Percentiles rank a stretch among this genome's conserved stretches.
Evolutionary conservation across 2,113 vertebrate species (phyloP).

Genomic region (Eulemur macaco): DNA sequence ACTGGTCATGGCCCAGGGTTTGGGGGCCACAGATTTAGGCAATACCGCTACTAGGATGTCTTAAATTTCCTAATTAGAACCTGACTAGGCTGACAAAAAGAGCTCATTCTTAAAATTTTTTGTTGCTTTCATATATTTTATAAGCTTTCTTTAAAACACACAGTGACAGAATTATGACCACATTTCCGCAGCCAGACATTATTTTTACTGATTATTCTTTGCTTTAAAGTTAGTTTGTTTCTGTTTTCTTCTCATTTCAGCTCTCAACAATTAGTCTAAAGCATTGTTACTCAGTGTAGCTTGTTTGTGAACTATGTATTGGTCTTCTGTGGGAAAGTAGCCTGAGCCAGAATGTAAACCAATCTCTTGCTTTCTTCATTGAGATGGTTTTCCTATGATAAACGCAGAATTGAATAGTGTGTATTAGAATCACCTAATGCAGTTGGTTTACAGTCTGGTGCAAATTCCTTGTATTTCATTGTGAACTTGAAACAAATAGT

Average conservation of each 20-base stretch:
- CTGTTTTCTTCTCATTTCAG: background rate
- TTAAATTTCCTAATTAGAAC: constrained; percentile 41
- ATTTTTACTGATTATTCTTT: constrained; percentile 52
- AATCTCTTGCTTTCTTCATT: background rate
- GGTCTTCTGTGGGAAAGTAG: constrained; percentile 15
- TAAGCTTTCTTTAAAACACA: constrained; percentile 23
- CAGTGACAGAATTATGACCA: background rate
- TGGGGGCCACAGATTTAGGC: background rate
- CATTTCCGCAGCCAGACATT: constrained; percentile 29
- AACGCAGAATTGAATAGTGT: background rate
- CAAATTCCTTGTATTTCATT: background rate
- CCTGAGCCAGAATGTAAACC: background rate
- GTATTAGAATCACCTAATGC: background rate
- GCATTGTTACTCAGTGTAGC: background rate
- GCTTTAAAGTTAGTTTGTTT: background rate
- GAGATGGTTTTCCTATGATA: background rate
- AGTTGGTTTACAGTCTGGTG: background rate
- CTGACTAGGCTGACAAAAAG: background rate
- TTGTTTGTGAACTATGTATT: background rate
- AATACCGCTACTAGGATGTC: background rate
- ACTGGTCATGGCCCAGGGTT: no score
- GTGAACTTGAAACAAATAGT: background rate
- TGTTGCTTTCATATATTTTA: constrained; percentile 19
- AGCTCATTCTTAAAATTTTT: background rate
- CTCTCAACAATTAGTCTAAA: background rate